phyloP scores from a whole-genome alignment of 2,797 vertebrate species.

The Thalassophryne amazonica region DNA sequence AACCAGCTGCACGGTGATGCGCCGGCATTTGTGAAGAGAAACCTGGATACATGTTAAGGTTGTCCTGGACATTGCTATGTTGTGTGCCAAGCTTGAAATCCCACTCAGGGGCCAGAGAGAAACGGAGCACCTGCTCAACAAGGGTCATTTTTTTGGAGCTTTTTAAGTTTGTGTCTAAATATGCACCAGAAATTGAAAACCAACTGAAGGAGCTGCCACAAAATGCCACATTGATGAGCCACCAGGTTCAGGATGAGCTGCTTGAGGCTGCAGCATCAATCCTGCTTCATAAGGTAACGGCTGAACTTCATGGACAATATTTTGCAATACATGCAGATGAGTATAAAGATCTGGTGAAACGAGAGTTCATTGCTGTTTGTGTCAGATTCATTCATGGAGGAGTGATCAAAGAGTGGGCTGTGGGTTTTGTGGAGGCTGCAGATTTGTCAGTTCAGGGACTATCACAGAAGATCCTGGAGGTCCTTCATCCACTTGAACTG shows the following conservation, averaged over 20 bases:
- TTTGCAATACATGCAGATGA: conserved; percentile 4
- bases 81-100: conserved; percentile 8
- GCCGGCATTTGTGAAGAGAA: too few relatives aligned
- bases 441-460: too few relatives aligned
- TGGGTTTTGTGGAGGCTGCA: too few relatives aligned
- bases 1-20: conserved; percentile 3
- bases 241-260: conserved; percentile 1
- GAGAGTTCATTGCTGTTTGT: background rate
- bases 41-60: too few relatives aligned
- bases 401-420: background rate
- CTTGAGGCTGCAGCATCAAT: conserved; percentile 2
- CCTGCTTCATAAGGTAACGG: background rate
- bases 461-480: too few relatives aligned
- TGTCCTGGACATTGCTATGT: too few relatives aligned
- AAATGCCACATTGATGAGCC: too few relatives aligned
- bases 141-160: conserved; percentile 10
- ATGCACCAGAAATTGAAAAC: conserved; percentile 1
- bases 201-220: too few relatives aligned
- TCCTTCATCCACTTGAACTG: too few relatives aligned
- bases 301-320: background rate
- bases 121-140: conserved; percentile 2
- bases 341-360: conserved; percentile 9
- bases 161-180: conserved; percentile 9
- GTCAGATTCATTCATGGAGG: background rate
- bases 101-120: background rate